Conservation (phyloP, 92 coral and sea anemone genomes). For the Montipora capitata region DNA sequence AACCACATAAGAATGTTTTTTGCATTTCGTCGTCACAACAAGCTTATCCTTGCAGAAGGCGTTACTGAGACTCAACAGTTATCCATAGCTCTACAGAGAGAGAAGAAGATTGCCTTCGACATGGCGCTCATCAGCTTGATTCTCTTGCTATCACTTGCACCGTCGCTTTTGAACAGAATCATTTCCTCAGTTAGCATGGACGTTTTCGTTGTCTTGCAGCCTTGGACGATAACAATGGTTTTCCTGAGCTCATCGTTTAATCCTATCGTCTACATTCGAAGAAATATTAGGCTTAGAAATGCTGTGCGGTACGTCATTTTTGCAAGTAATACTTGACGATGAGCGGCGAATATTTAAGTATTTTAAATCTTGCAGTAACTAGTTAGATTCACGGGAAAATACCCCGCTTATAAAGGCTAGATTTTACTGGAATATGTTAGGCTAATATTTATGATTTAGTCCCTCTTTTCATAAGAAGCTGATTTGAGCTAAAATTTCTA, state of each 20-base stretch:
- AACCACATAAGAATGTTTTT: neutral
- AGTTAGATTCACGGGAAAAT: too few relatives aligned
- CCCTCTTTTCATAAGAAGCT: too few relatives aligned
- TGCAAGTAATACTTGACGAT: too few relatives aligned
- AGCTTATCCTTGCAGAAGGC: neutral
- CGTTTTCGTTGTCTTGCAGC: neutral
- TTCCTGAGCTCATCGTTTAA: constrained; percentile 10
- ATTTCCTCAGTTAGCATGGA: neutral
- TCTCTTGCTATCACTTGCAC: constrained; percentile 15
- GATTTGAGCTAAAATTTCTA: too few relatives aligned
- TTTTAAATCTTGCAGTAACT: too few relatives aligned
- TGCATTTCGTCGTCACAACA: constrained; percentile 3
- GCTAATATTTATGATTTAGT: too few relatives aligned
- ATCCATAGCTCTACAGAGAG: neutral
- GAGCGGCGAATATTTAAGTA: too few relatives aligned
- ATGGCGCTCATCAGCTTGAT: neutral
- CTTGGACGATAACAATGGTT: constrained; percentile 21
- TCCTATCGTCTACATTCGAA: neutral
- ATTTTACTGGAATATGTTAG: too few relatives aligned
- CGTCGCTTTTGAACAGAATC: neutral
- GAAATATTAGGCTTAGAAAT: constrained; percentile 6
- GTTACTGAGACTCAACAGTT: neutral
- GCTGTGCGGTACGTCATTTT: constrained; percentile 2
- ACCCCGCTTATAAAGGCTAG: too few relatives aligned
- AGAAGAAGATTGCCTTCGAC: constrained; percentile 4